Percentiles rank a stretch among this genome's conserved stretches.
These are phyloP conservation scores for Limonius californicus DNA, from an alignment of 1,140 invertebrate species.

Conservation along the genomic window DNA sequence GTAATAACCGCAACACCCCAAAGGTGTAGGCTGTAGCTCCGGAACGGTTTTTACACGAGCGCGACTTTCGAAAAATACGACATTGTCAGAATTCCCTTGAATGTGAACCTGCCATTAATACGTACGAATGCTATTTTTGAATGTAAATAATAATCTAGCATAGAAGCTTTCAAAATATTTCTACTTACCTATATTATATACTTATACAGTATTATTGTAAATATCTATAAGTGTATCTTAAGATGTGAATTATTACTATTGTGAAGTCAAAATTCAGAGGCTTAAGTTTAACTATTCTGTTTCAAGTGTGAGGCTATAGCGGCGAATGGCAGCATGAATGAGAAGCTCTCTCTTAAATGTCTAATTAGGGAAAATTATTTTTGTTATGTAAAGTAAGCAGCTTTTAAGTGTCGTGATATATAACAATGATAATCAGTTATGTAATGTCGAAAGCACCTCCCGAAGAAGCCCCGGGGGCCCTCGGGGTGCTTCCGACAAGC, in stretches of 20 bases:
- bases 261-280: too few species aligned
- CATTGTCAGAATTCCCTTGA: conserved; percentile 17
- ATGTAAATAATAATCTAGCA: conserved; percentile 29
- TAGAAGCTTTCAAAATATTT: conserved; percentile 34
- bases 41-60: too few species aligned
- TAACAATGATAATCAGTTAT: conserved; percentile 34
- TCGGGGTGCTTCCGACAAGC: background rate
- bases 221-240: conserved; percentile 36
- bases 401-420: conserved; percentile 41
- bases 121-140: conserved; percentile 33
- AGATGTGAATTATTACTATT: conserved; percentile 20
- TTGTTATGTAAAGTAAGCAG: conserved; percentile 39
- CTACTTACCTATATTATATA: conserved; percentile 29
- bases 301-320: too few species aligned
- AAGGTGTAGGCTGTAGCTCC: too few species aligned
- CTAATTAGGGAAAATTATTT: conserved; percentile 37
- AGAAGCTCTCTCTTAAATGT: conserved; percentile 24
- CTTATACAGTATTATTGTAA: conserved; percentile 35
- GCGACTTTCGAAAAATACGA: too few species aligned
- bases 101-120: conserved; percentile 37
- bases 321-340: background rate
- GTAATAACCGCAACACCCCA: too few species aligned
- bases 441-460: background rate
- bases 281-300: too few species aligned
- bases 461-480: background rate